A percentile compares a stretch with the other conserved stretches of the same genome.
Conservation (phyloP, 2,797 vertebrate genomes). For the Pipistrellus pygmaeus region DNA sequence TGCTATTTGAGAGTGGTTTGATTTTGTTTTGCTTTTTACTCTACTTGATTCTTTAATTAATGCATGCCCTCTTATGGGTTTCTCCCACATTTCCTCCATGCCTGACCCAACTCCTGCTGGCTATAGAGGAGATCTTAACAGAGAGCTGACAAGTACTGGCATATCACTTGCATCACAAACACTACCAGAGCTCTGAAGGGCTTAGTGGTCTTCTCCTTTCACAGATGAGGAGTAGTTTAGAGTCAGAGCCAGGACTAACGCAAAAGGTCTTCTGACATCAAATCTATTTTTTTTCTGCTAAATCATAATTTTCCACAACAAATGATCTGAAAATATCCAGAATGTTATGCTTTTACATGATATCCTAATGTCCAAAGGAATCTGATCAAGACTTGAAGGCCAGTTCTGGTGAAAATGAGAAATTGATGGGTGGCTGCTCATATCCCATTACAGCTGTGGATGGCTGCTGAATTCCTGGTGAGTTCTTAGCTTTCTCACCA, state of each 20-base stretch:
- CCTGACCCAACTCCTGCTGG: background rate
- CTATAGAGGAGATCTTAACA: background rate
- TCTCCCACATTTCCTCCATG: background rate
- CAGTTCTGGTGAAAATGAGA: slow-evolving; percentile 6
- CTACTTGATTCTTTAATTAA: background rate
- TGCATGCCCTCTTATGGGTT: background rate
- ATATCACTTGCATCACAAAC: background rate
- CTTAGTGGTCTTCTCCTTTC: background rate
- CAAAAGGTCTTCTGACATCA: slow-evolving; percentile 54
- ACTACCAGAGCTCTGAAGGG: background rate
- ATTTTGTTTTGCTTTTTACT: background rate
- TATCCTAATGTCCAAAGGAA: slow-evolving; percentile 2
- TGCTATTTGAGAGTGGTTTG: background rate
- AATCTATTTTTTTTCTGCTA: slow-evolving; percentile 47
- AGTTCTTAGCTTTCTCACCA: background rate
- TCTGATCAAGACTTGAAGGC: slow-evolving; percentile 9
- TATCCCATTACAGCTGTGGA: background rate
- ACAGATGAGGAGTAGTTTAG: slow-evolving; percentile 15
- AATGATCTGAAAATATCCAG: slow-evolving; percentile 5
- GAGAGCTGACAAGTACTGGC: background rate
- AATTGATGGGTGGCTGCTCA: background rate
- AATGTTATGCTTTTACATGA: background rate
- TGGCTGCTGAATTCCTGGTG: background rate
- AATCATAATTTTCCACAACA: slow-evolving; percentile 35
- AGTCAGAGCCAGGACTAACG: background rate